Conservation (phyloP, 2,797 vertebrate species). For the Coracias cyanogaster region DNA sequence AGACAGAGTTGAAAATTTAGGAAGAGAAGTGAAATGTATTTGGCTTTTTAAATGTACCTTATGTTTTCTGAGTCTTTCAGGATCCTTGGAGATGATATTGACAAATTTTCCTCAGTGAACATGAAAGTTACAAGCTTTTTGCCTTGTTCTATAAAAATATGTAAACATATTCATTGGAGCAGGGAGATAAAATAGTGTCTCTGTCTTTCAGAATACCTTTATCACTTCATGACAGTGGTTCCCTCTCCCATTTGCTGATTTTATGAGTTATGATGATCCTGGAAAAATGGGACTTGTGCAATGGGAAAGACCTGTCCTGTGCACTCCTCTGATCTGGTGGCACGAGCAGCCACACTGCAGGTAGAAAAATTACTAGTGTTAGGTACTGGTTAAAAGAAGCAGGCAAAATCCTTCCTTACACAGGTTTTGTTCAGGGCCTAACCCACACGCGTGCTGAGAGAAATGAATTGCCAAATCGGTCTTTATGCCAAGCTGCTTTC, state of each 20-base stretch:
- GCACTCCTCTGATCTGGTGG: fast-evolving
- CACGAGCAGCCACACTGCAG: not conserved
- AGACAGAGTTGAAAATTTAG: not conserved
- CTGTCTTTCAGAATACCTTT: not conserved
- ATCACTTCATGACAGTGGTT: not conserved
- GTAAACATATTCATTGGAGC: not conserved
- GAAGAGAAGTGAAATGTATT: not conserved
- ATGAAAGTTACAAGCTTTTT: not conserved
- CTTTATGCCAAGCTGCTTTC: not conserved
- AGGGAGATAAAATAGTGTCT: not conserved
- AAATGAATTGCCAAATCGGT: not conserved
- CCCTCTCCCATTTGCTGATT: not conserved
- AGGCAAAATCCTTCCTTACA: not conserved
- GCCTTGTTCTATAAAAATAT: not conserved
- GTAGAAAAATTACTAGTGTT: not conserved
- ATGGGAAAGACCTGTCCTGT: not conserved
- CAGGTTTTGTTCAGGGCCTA: not conserved
- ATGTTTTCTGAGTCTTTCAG: not conserved
- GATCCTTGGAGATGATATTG: not conserved
- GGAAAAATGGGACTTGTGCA: not conserved
- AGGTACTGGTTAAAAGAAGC: not conserved
- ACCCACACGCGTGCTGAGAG: fast-evolving
- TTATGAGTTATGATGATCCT: not conserved
- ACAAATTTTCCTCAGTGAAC: not conserved
- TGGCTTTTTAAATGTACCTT: not conserved